phyloP scores from a whole-genome alignment of 2,888 invertebrate species.

The Sipha maydis region DNA sequence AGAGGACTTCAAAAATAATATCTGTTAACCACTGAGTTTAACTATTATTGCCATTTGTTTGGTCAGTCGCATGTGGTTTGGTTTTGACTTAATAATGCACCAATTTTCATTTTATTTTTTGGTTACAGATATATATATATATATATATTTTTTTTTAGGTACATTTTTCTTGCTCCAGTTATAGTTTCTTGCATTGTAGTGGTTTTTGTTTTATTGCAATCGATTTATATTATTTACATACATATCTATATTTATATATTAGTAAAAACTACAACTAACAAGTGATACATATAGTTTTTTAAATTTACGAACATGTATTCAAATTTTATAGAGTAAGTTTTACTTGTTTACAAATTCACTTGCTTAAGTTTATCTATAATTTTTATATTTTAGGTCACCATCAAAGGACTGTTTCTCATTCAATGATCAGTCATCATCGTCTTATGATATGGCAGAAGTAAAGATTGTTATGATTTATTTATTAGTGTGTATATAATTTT shows the following conservation, averaged over 20 bases:
- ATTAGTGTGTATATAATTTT: background rate
- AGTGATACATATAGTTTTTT: constrained; percentile 32
- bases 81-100: background rate
- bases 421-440: constrained; percentile 26
- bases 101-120: background rate
- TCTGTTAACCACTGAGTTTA: background rate
- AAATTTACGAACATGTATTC: constrained; percentile 54
- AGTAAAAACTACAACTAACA: background rate
- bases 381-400: constrained; percentile 29
- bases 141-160: constrained; percentile 22
- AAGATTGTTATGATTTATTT: background rate
- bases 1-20: background rate
- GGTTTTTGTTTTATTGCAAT: constrained; percentile 22
- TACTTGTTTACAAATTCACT: background rate
- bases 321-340: constrained; percentile 50
- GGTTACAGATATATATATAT: background rate
- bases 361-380: background rate
- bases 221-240: background rate
- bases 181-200: constrained; percentile 23
- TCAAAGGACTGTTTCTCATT: constrained; percentile 32
- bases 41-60: background rate
- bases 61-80: background rate
- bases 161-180: background rate
- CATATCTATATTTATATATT: background rate
- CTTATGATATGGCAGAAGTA: constrained; percentile 43